These are phyloP conservation scores for Hoplodrina blanda DNA, from an alignment of 2,888 invertebrate genomes.

Conservation along the genomic window DNA sequence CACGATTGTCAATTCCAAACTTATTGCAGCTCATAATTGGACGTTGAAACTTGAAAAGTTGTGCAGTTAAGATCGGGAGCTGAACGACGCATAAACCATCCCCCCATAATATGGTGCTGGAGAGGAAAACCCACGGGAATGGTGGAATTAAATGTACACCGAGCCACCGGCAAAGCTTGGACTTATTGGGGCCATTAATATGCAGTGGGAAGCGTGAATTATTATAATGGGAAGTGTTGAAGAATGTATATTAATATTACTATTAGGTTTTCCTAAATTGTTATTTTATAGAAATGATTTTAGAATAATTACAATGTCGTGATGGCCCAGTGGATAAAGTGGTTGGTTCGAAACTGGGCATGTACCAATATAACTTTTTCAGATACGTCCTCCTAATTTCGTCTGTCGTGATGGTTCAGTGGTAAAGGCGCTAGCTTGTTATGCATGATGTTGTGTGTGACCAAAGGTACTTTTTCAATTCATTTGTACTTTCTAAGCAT, in stretches of 20 bases:
- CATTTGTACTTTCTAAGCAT: too few relatives aligned
- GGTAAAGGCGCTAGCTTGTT: too few relatives aligned
- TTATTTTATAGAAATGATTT: too few relatives aligned
- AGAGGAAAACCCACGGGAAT: constrained; percentile 73
- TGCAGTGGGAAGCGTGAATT: constrained; percentile 51
- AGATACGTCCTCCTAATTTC: too few relatives aligned
- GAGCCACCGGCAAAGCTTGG: constrained; percentile 70
- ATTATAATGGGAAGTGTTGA: constrained; percentile 37
- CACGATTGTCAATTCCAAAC: constrained; percentile 19
- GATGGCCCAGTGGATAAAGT: too few relatives aligned
- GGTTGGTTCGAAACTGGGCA: too few relatives aligned
- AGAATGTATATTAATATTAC: constrained; percentile 22
- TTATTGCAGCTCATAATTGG: constrained; percentile 58
- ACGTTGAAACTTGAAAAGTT: constrained; percentile 45
- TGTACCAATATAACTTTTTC: too few relatives aligned
- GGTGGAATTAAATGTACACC: constrained; percentile 76
- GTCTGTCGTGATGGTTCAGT: too few relatives aligned
- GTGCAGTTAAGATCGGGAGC: constrained; percentile 54
- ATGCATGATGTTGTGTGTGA: too few relatives aligned
- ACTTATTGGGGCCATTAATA: constrained; percentile 72
- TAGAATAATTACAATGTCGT: too few relatives aligned
- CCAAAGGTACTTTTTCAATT: too few relatives aligned
- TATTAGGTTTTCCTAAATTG: too few relatives aligned
- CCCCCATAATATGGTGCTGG: constrained; percentile 66
- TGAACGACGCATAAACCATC: constrained; percentile 53